A percentile compares a stretch with the other conserved stretches of the same genome.
phyloP scores from a whole-genome alignment of 1,140 invertebrate genomes.

The Solenopsis fugax region DNA sequence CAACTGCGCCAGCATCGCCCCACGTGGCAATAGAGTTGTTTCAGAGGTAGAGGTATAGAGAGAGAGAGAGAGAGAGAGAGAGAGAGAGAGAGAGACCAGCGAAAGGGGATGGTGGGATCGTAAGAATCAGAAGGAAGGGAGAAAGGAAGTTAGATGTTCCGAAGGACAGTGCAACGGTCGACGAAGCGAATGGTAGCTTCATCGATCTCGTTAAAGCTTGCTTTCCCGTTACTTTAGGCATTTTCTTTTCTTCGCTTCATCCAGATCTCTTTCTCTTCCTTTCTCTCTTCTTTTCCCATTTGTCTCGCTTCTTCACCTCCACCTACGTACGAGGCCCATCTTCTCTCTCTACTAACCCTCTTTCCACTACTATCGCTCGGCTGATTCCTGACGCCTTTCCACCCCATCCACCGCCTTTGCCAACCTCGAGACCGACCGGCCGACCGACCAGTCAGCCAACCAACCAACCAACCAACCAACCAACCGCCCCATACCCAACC shows the following conservation, averaged over 20 bases:
- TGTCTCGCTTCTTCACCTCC: neutral
- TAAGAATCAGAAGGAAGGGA: constrained; percentile 16
- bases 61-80: too few relatives aligned
- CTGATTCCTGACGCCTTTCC: constrained; percentile 45
- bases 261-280: constrained; percentile 63
- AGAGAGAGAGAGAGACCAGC: neutral
- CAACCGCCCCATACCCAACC: constrained; percentile 56
- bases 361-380: constrained; percentile 16
- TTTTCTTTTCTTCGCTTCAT: constrained; percentile 76
- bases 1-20: constrained; percentile 2
- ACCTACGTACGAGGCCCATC: neutral
- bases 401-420: constrained; percentile 25
- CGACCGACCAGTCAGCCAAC: constrained; percentile 25
- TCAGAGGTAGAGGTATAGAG: neutral
- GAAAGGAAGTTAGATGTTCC: constrained; percentile 39
- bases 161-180: constrained; percentile 42
- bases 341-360: too few relatives aligned
- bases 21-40: constrained; percentile 28
- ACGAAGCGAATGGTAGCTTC: constrained; percentile 66
- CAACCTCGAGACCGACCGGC: constrained; percentile 36
- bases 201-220: constrained; percentile 83
- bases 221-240: constrained; percentile 74
- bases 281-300: neutral
- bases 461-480: constrained; percentile 1
- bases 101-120: neutral